Evolutionary conservation across 1,140 invertebrate genomes (phyloP).

Genomic region (Sycophaga agraensis): DNA sequence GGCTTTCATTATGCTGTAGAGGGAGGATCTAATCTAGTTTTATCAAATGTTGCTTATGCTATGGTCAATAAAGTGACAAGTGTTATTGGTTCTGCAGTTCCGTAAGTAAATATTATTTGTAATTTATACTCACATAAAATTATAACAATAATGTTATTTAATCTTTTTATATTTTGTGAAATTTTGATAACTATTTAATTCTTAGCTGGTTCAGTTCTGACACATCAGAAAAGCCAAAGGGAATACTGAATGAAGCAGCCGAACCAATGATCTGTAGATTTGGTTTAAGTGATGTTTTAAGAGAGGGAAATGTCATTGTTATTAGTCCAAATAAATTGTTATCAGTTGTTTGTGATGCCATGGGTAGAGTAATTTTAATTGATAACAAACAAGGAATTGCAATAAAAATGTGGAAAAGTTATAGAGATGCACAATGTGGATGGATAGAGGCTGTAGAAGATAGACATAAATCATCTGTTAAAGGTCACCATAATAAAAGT

Average conservation of each 20-base stretch:
- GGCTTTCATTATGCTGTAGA: constrained; percentile 89
- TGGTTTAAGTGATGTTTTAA: constrained; percentile 80
- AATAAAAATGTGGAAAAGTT: constrained; percentile 90
- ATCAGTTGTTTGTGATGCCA: constrained; percentile 79
- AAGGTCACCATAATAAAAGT: constrained; percentile 50
- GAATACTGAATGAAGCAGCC: constrained; percentile 58
- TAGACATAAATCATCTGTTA: constrained; percentile 45
- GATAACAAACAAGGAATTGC: constrained; percentile 79
- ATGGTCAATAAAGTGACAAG: constrained; percentile 86
- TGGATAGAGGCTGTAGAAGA: constrained; percentile 82
- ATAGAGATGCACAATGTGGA: constrained; percentile 88
- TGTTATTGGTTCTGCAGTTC: constrained; percentile 70
- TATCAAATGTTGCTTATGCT: constrained; percentile 85
- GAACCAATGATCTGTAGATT: constrained; percentile 72
- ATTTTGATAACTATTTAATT: neutral
- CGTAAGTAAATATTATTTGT: constrained; percentile 62
- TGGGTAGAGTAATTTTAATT: constrained; percentile 83
- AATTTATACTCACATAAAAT: neutral
- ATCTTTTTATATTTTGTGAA: constrained; percentile 4
- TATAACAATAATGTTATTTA: no score
- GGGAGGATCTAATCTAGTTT: constrained; percentile 71
- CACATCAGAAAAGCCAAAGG: constrained; percentile 45
- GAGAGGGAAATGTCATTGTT: constrained; percentile 71
- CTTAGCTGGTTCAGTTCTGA: constrained; percentile 56
- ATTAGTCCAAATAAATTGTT: constrained; percentile 80